Base-by-base conservation (phyloP, 2,888 invertebrate genomes). In the Ochlodes sylvanus region DNA sequence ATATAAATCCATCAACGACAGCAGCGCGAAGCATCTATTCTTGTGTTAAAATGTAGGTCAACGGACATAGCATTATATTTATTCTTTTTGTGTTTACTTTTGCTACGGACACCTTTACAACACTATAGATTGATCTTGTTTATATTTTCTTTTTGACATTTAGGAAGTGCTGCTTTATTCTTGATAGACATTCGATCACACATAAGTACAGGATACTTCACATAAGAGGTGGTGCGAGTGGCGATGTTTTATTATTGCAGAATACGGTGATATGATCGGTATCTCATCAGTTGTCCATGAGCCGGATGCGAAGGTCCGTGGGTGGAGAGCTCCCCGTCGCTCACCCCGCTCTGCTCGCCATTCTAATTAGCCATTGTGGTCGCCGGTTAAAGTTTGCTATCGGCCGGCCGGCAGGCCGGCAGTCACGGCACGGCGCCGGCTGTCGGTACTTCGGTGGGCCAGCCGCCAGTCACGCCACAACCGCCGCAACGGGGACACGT, bases 351-450 rank as follows among this genome's bases (percentile, higher is more conserved):
- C 82, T 79, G 79, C 85, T 90, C 85, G 90, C 90, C 91, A 92
- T 93, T 92, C 92, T 92, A 93, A 93, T 92, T 91, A 92, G 89
- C 88, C 87, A 92, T 92, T 91, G 92, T 92, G 90, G 89, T 87
- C 82, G 88, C 80, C 81, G 83, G 87, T 86, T 83, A 82, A 87
- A 88, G 84, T 89, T 90, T 87, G 90, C 87, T 85, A 82, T 82
- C 83, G 82, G 84, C 87, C 85, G 87, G 87, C 88, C 86, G 88
- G 86, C 89, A 87, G 86, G 54, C 87, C 85, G 87, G 87, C 88
- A 85, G 88, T 86, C 89, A 87, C n/a, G 86, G 54, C 68, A 55
- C 62, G 54, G 61, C 63, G 27, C 60, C 63, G 70, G 72, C 72
- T 69, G 60, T 32, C 69, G 61, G 50, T 19, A 19, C 17, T 17